These are phyloP conservation scores for Mirounga angustirostris DNA, from an alignment of 2,113 vertebrate genomes.

Conservation along the genomic window DNA sequence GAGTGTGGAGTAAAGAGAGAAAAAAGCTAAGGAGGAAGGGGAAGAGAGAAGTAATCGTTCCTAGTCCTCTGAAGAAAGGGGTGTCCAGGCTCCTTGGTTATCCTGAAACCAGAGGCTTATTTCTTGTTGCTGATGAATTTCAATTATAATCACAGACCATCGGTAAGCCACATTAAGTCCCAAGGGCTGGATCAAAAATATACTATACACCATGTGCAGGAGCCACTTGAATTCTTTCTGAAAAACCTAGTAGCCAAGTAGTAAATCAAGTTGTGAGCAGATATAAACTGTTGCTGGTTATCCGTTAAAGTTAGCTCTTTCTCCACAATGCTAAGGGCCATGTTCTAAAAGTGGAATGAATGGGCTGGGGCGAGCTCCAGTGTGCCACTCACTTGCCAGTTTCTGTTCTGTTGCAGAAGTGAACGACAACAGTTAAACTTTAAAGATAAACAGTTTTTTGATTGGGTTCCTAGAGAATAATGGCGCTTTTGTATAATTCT, in stretches of 20 bases:
- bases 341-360: constrained; percentile 60
- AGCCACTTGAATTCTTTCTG: constrained; percentile 41
- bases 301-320: constrained; percentile 45
- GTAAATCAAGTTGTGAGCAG: constrained; percentile 50
- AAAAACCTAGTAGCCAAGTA: constrained; percentile 40
- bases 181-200: constrained; percentile 18
- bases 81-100: background rate
- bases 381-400: constrained; percentile 45
- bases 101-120: background rate
- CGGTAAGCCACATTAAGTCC: constrained; percentile 30
- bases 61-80: constrained; percentile 35
- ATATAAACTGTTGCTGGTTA: constrained; percentile 40
- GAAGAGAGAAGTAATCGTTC: background rate
- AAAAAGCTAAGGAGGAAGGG: background rate
- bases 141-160: constrained; percentile 33
- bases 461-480: constrained; percentile 81
- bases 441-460: constrained; percentile 51
- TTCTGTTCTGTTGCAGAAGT: constrained; percentile 72
- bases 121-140: constrained; percentile 58
- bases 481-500: constrained; percentile 85
- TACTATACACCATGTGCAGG: background rate
- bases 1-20: too few relatives aligned
- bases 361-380: background rate
- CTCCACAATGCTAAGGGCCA: background rate
- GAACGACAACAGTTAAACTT: constrained; percentile 67